Base-by-base conservation (phyloP, 2,888 invertebrate species). In the Dexiosoma caninum region DNA sequence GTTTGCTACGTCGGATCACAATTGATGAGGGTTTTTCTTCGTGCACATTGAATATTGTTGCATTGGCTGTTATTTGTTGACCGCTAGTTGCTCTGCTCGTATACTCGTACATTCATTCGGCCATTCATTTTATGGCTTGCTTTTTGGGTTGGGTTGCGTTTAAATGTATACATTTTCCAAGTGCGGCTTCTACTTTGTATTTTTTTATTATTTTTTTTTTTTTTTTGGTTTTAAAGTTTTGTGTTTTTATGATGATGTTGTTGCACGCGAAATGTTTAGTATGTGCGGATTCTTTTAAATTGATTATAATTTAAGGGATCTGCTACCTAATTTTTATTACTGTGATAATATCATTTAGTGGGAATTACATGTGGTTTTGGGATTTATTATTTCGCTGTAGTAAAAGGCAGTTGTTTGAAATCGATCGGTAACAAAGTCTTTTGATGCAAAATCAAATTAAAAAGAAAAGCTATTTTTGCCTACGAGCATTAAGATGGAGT, bases 181-280 rank as follows among this genome's bases (percentile, higher is more conserved):
- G 72, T 81, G 82, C 82, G 78, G 80, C 77, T 78, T 77, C 77
- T 78, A 82, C 82, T 82, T 81, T 76, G 80, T 79, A 59, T 77
- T 49, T 80, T 72, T 67, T 77, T 80, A 42, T 55, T 60, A 23
- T 55, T 71, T 64, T 60, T 59, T 16, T 67, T 75, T 51, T 51
- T 4, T 27, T 44, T 44, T 30, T 42, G 3, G 37, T 27, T 59
- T 40, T 16, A 14, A 14, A 6, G 37, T 67, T 53, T 67, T 84
- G 81, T 40, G 46, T 76, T 83, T 83, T 83, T 83, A 83, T 81
- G 80, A 77, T 83, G 74, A 79, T 83, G 83, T 81, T 82, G 78
- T 81, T 82, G 78, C 80, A 80, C 81, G 83, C 82, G 78, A 83
- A 82, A 77, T 77, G 44, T 77, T 82, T 77, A 72, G 77, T 77